Conservation (phyloP, 2,113 vertebrate species). For the Pterocles burchelli region DNA sequence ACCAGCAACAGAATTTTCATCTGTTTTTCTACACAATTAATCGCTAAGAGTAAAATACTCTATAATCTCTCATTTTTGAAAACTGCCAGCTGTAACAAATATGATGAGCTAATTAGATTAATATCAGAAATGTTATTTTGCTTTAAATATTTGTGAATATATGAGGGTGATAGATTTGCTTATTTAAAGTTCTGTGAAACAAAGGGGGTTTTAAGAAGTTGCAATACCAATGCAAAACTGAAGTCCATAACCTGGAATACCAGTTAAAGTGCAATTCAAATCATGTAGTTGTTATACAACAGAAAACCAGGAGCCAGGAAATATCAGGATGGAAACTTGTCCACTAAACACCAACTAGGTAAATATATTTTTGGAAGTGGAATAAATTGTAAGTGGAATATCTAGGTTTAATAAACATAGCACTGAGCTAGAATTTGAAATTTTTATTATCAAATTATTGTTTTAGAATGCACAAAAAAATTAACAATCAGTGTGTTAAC, state of each 20-base stretch:
- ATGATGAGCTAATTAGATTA: not conserved
- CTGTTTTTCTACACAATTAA: fast-evolving
- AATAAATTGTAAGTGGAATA: not conserved
- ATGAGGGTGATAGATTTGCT: not conserved
- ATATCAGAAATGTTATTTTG: not conserved
- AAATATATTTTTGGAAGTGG: not conserved
- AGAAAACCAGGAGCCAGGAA: not conserved
- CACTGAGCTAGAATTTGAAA: not conserved
- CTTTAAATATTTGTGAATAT: not conserved
- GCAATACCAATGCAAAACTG: not conserved
- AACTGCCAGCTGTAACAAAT: not conserved
- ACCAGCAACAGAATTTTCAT: not conserved
- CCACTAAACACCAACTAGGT: not conserved
- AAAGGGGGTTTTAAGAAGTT: not conserved
- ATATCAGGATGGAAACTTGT: not conserved
- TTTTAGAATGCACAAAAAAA: not conserved
- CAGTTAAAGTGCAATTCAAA: not conserved
- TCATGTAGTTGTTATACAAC: not conserved
- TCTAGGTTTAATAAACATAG: not conserved
- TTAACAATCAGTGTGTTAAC: not conserved
- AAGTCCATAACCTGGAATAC: not conserved
- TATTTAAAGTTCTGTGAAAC: not conserved
- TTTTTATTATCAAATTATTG: not conserved
- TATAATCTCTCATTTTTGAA: not conserved
- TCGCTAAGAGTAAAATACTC: not conserved